A percentile compares a stretch with the other conserved stretches of the same genome.
Evolutionary conservation across 2,797 vertebrate genomes (phyloP).

Genomic region (Enteromius afrohamiltoni): DNA sequence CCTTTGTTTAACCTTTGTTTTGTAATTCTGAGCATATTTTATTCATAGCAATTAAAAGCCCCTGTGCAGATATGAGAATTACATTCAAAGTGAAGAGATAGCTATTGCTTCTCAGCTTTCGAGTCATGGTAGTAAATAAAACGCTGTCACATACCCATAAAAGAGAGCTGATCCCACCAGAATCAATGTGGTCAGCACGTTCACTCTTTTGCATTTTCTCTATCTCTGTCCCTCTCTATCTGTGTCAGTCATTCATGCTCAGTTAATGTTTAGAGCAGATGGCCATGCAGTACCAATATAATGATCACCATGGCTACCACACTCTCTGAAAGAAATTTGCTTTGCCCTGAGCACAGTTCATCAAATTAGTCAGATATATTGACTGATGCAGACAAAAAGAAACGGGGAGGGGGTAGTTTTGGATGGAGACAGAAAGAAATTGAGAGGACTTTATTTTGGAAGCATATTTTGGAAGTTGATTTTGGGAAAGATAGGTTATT

Average conservation of each 20-base stretch:
- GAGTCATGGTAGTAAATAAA: slow-evolving; percentile 20
- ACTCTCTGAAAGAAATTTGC: slow-evolving; percentile 82
- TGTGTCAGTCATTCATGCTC: slow-evolving; percentile 63
- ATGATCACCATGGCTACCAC: slow-evolving; percentile 84
- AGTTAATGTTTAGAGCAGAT: slow-evolving; percentile 91
- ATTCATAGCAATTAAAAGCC: background rate
- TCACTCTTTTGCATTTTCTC: slow-evolving; percentile 19
- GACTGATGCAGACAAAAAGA: slow-evolving; percentile 72
- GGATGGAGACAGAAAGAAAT: slow-evolving; percentile 49
- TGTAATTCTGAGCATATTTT: slow-evolving; percentile 3
- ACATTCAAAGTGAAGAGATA: background rate
- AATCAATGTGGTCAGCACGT: slow-evolving; percentile 81
- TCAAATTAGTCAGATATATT: slow-evolving; percentile 82
- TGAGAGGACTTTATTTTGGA: slow-evolving; percentile 11
- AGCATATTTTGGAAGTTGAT: slow-evolving; percentile 14
- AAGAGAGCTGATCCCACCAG: slow-evolving; percentile 69
- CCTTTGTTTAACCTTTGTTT: slow-evolving; percentile 3
- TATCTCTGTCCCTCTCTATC: slow-evolving; percentile 26
- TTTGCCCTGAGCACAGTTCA: slow-evolving; percentile 77
- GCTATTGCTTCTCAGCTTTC: slow-evolving; percentile 11
- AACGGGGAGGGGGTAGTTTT: slow-evolving; percentile 51
- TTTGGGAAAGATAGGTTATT: background rate
- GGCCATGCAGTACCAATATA: slow-evolving; percentile 81
- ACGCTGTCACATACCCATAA: slow-evolving; percentile 15
- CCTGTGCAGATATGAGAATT: background rate